phyloP scores from a whole-genome alignment of 2,113 vertebrate genomes.

The Gambusia affinis region DNA sequence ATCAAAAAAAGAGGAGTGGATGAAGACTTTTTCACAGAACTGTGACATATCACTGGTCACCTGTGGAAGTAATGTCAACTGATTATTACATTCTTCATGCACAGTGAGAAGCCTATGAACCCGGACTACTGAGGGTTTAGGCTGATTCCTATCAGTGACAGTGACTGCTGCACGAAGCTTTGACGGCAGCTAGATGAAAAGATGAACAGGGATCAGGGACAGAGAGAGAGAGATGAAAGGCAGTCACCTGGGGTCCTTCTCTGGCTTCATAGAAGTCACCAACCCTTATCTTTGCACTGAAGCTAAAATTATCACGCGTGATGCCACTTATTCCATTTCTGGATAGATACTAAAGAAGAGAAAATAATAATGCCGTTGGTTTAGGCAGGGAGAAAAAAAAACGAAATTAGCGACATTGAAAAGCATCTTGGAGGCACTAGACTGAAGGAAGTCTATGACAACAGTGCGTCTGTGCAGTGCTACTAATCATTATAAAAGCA shows the following conservation, averaged over 20 bases:
- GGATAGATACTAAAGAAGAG: conserved; percentile 99
- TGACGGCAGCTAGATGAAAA: conserved; percentile 77
- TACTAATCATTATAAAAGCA: conserved; percentile 72
- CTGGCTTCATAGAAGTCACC: conserved; percentile 99
- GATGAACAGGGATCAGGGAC: conserved; percentile 71
- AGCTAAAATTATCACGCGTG: conserved; percentile 99
- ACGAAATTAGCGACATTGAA: conserved; percentile 74
- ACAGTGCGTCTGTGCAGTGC: conserved; percentile 64
- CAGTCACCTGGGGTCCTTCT: conserved; percentile 98
- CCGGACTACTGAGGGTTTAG: conserved; percentile 64
- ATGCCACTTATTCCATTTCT: conserved; percentile 99
- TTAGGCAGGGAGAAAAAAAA: conserved; percentile 71
- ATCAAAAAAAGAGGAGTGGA: neutral
- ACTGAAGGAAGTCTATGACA: conserved; percentile 58
- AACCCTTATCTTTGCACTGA: conserved; percentile 99
- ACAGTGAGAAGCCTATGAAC: conserved; percentile 70
- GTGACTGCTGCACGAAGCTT: conserved; percentile 70
- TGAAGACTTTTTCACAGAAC: neutral
- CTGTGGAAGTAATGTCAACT: conserved; percentile 81
- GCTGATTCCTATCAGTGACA: conserved; percentile 62
- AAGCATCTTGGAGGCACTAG: conserved; percentile 71
- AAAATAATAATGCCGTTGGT: conserved; percentile 83
- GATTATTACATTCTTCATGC: conserved; percentile 78
- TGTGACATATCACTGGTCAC: conserved; percentile 64
- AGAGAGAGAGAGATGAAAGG: conserved; percentile 80